These are phyloP conservation scores for Echinops telfairi DNA, from an alignment of 2,113 vertebrate species.

Conservation along the genomic window DNA sequence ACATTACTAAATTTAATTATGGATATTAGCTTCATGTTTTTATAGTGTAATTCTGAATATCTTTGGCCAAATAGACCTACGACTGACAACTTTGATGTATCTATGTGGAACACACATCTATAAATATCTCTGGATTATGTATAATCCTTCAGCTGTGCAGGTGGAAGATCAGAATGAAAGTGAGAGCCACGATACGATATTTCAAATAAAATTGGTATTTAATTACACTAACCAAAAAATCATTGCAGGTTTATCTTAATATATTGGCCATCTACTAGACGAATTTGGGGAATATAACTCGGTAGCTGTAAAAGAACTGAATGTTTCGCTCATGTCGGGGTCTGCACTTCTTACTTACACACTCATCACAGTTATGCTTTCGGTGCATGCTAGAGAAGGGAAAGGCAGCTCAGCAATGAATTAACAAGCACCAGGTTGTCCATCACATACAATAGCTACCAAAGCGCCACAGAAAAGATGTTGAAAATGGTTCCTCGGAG, in stretches of 20 bases:
- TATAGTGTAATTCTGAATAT: not conserved
- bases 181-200: not conserved
- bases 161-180: not conserved
- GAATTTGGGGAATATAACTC: not conserved
- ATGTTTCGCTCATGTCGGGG: not conserved
- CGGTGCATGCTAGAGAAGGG: not conserved
- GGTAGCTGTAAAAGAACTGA: not conserved
- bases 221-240: not conserved
- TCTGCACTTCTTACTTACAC: not conserved
- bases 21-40: not conserved
- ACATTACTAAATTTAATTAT: not conserved
- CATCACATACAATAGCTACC: not conserved
- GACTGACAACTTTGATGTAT: not conserved
- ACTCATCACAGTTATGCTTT: not conserved
- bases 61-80: not conserved
- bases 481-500: slow-evolving; percentile 4
- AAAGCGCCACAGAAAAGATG: not conserved
- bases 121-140: too few relatives aligned
- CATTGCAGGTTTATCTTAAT: not conserved
- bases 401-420: not conserved
- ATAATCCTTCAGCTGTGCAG: slow-evolving; percentile 20
- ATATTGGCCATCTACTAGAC: not conserved
- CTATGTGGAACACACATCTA: not conserved
- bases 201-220: slow-evolving; percentile 33
- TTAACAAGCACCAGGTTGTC: not conserved